Evolutionary conservation across 2,888 invertebrate genomes (phyloP), one percentile per base, ranked within the genome.

Genomic region (Punctoribates punctum): DNA sequence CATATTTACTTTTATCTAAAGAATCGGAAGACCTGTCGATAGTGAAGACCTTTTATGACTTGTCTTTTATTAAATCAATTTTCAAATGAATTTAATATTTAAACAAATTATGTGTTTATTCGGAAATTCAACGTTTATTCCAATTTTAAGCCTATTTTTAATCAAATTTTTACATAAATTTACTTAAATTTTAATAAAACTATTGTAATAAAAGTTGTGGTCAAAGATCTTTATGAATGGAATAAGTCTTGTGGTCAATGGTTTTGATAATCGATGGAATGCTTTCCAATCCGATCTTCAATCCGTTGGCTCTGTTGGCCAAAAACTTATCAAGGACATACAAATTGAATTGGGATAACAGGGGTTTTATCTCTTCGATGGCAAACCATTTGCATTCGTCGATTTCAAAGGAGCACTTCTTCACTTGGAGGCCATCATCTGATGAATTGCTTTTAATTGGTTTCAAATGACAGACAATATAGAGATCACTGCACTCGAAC

Each of bases 401-500:
- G 34, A 96, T 91, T 87, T 96, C 96, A 77, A 88, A 86, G 9
- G 89, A 88, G 80, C 91, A 91, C 82, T 88, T 90, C 34, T 83
- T 85, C 57, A 94, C 90, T 1, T 87, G 86, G 1, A 85, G 25
- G 1, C n/a, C 60, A 60, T 11, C 11, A 8, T 88, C 87, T 46
- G n/a, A 20, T 27, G 42, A 0, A 25, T 42, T 42, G n/a, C 42
- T 27, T 27, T 77, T 73, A 1, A 86, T 82, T 0, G 94, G 91
- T 73, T 80, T 81, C 75, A 96, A 85, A 78, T 88, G 87, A 5
- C 92, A 89, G 2, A 95, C 88, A 75, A 91, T 86, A 84, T 96
- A 96, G 76, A 95, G 88, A 83, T 96, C 96, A 0, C 94, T 93
- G 83, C 93, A 93, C 0, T 88, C 90, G 83, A 91, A 94, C 83